A percentile compares a stretch with the other conserved stretches of the same genome.
phyloP scores from a whole-genome alignment of 1,140 invertebrate genomes.

The Nilaparvata lugens region DNA sequence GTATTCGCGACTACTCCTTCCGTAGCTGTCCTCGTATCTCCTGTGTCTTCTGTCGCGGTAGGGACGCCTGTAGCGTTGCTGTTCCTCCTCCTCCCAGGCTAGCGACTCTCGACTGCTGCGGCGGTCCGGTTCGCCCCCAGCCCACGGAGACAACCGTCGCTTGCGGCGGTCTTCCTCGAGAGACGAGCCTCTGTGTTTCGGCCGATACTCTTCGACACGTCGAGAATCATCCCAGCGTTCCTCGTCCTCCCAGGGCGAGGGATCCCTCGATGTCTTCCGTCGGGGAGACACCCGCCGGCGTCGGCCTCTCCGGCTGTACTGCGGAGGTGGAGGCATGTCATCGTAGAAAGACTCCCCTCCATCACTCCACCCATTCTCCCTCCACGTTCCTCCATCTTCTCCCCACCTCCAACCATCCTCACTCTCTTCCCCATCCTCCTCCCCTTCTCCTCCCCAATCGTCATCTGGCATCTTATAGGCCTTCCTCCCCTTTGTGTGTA shows the following conservation, averaged over 20 bases:
- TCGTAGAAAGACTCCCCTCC: slow-evolving; percentile 32
- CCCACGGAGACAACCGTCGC: slow-evolving; percentile 18
- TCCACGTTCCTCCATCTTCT: slow-evolving; percentile 25
- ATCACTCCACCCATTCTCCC: slow-evolving; percentile 34
- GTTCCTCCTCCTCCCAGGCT: slow-evolving; percentile 30
- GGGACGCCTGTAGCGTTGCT: slow-evolving; percentile 23
- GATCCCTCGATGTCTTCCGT: slow-evolving; percentile 46
- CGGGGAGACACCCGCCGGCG: slow-evolving; percentile 26
- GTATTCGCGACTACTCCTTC: slow-evolving; percentile 30
- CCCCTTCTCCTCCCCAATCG: slow-evolving; percentile 26
- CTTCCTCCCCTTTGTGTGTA: slow-evolving; percentile 22
- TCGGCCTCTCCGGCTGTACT: slow-evolving; percentile 20
- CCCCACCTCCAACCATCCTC: slow-evolving; percentile 25
- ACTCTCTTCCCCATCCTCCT: slow-evolving; percentile 31
- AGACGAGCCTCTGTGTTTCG: slow-evolving; percentile 21
- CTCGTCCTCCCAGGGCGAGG: slow-evolving; percentile 63
- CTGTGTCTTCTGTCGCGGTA: slow-evolving; percentile 23
- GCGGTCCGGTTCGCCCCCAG: slow-evolving; percentile 19
- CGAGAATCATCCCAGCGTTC: slow-evolving; percentile 23
- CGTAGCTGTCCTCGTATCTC: slow-evolving; percentile 37
- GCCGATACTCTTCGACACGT: slow-evolving; percentile 21
- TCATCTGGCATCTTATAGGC: slow-evolving; percentile 19
- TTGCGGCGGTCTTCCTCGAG: slow-evolving; percentile 27
- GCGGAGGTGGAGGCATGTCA: slow-evolving; percentile 23
- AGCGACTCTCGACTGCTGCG: slow-evolving; percentile 25